A percentile compares a stretch with the other conserved stretches of the same genome.
phyloP scores from a whole-genome alignment of 2,888 invertebrate genomes.

The Plebejus argus region DNA sequence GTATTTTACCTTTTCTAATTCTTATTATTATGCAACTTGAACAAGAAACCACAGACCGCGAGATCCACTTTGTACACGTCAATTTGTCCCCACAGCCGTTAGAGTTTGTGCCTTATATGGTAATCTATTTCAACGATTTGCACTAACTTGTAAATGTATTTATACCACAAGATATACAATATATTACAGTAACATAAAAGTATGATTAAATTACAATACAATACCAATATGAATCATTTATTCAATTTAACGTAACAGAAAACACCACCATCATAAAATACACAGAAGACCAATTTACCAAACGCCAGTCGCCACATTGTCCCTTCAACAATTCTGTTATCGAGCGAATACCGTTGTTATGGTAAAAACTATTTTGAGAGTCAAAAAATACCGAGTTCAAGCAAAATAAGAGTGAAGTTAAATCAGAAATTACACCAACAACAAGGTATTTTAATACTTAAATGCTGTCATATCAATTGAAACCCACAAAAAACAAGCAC shows the following conservation, averaged over 20 bases:
- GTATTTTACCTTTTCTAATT: neutral
- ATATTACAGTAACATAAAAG: neutral
- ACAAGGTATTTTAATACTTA: neutral
- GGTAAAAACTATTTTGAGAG: too few species aligned
- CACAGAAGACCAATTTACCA: too few species aligned
- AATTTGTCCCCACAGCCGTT: constrained; percentile 24
- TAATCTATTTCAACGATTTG: neutral
- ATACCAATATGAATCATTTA: too few species aligned
- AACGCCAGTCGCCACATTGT: too few species aligned
- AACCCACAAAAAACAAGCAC: neutral
- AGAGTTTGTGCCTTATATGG: constrained; percentile 1
- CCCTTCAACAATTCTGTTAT: too few species aligned
- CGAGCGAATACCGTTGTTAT: too few species aligned
- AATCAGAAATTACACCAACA: too few species aligned
- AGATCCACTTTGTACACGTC: constrained; percentile 11
- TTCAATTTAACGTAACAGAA: too few species aligned
- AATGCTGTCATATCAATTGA: neutral
- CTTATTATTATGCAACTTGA: neutral
- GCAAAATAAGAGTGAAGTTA: too few species aligned
- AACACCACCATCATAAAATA: too few species aligned
- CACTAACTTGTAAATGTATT: neutral
- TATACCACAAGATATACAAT: neutral
- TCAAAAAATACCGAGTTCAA: too few species aligned
- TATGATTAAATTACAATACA: neutral
- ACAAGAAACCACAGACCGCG: constrained; percentile 23